phyloP scores from a whole-genome alignment of 2,888 invertebrate species.

The Zaprionus bogoriensis region DNA sequence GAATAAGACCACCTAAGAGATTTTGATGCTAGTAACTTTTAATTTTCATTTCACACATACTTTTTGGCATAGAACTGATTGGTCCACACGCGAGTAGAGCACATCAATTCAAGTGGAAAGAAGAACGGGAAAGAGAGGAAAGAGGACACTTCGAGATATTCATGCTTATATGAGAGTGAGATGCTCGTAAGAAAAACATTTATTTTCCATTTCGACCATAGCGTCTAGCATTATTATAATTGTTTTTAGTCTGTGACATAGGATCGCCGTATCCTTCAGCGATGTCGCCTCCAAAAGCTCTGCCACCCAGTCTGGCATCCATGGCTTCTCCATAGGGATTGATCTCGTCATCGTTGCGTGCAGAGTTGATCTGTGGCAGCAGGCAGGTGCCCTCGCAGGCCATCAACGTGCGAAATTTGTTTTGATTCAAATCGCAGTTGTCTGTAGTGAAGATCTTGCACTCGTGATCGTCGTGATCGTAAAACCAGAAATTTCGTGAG shows the following conservation, averaged over 20 bases:
- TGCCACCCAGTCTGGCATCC: background rate
- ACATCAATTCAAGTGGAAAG: too few relatives aligned
- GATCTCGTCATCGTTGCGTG: conserved; percentile 27
- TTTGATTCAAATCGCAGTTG: conserved; percentile 73
- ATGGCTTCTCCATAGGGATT: conserved; percentile 17
- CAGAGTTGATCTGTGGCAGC: conserved; percentile 51
- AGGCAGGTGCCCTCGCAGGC: conserved; percentile 69
- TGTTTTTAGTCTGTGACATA: conserved; percentile 45
- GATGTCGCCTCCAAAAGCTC: background rate
- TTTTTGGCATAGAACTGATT: conserved; percentile 23
- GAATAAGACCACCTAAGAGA: background rate
- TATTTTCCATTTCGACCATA: conserved; percentile 21
- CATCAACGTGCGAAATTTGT: conserved; percentile 69
- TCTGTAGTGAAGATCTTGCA: conserved; percentile 79
- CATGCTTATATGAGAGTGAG: too few relatives aligned
- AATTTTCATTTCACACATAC: conserved; percentile 19
- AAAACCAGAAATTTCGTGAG: conserved; percentile 76
- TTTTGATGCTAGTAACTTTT: background rate
- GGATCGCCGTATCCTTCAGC: conserved; percentile 37
- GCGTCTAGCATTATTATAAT: conserved; percentile 22
- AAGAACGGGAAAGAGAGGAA: too few relatives aligned
- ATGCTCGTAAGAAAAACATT: background rate
- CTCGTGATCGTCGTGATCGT: conserved; percentile 69
- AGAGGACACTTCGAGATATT: too few relatives aligned
- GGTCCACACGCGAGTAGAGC: too few relatives aligned